Percentiles rank a stretch among this genome's conserved stretches.
phyloP scores from a whole-genome alignment of 2,888 invertebrate genomes.

The Clistopyga incitator region DNA sequence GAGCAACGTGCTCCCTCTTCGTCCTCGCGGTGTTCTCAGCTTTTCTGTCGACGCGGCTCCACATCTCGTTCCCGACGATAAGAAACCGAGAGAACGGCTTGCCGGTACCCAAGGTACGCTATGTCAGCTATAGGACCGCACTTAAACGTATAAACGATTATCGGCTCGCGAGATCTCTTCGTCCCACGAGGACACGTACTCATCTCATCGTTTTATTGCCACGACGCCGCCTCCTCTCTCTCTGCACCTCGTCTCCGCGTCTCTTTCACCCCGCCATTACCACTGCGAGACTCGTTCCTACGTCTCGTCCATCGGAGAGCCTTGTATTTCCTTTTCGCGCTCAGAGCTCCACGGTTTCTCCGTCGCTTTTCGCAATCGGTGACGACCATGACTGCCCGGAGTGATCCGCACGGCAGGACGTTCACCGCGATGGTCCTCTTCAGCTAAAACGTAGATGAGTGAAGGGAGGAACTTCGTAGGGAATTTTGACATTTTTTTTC shows the following conservation, averaged over 20 bases:
- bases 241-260: slow-evolving; percentile 54
- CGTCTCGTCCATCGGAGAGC: slow-evolving; percentile 12
- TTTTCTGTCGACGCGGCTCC: slow-evolving; percentile 60
- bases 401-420: slow-evolving; percentile 12
- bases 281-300: slow-evolving; percentile 63
- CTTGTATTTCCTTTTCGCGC: slow-evolving; percentile 22
- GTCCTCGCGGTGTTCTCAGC: slow-evolving; percentile 22
- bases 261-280: slow-evolving; percentile 49
- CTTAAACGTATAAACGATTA: slow-evolving; percentile 67
- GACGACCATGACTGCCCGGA: background rate
- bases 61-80: slow-evolving; percentile 46
- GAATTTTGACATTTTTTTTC: slow-evolving; percentile 12
- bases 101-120: slow-evolving; percentile 27
- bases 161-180: slow-evolving; percentile 64
- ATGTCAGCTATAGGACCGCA: slow-evolving; percentile 44
- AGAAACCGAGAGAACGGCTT: slow-evolving; percentile 27
- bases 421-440: slow-evolving; percentile 12
- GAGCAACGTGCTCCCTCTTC: slow-evolving; percentile 33
- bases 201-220: slow-evolving; percentile 79
- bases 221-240: slow-evolving; percentile 66
- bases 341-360: slow-evolving; percentile 41
- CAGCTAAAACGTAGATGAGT: slow-evolving; percentile 15
- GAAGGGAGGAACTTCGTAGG: slow-evolving; percentile 20
- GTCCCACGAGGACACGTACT: slow-evolving; percentile 51
- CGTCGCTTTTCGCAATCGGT: slow-evolving; percentile 27